These are phyloP conservation scores for Apostichopus californicus DNA, from an alignment of 35 echinoderm and acorn worm species.

Conservation along the genomic window DNA sequence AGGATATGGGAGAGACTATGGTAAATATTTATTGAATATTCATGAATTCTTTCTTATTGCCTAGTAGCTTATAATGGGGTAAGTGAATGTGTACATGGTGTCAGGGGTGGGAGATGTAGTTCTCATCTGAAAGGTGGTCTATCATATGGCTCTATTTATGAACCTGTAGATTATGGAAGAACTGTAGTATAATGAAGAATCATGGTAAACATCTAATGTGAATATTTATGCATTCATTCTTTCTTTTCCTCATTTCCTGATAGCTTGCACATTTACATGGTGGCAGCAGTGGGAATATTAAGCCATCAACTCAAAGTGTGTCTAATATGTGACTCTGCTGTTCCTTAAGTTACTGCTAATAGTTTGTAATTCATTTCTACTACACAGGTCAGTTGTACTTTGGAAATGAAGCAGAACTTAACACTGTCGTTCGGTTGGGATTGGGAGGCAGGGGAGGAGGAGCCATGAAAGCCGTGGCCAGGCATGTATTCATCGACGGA, in stretches of 20 bases:
- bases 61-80: slow-evolving; percentile 67
- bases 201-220: neutral
- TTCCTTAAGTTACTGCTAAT: neutral
- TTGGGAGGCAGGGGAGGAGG: slow-evolving; percentile 82
- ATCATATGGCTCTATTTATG: neutral
- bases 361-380: neutral
- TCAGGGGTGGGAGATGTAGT: neutral
- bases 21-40: slow-evolving; percentile 23
- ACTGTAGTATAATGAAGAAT: neutral
- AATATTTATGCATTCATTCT: neutral
- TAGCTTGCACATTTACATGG: too few relatives aligned
- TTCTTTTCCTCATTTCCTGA: neutral
- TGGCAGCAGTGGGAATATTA: too few relatives aligned
- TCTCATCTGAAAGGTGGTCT: neutral
- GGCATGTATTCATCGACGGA: slow-evolving; percentile 86
- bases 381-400: slow-evolving; percentile 78
- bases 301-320: too few relatives aligned
- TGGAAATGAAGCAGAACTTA: slow-evolving; percentile 68
- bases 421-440: slow-evolving; percentile 51
- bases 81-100: neutral
- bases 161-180: neutral
- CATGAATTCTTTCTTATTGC: neutral
- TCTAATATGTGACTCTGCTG: neutral
- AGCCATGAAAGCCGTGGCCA: slow-evolving; percentile 63
- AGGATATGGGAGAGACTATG: slow-evolving; percentile 81